Evolutionary conservation across 2,113 vertebrate species (phyloP), one percentile per base, ranked within the genome.

Genomic region (Pluvialis apricaria): DNA sequence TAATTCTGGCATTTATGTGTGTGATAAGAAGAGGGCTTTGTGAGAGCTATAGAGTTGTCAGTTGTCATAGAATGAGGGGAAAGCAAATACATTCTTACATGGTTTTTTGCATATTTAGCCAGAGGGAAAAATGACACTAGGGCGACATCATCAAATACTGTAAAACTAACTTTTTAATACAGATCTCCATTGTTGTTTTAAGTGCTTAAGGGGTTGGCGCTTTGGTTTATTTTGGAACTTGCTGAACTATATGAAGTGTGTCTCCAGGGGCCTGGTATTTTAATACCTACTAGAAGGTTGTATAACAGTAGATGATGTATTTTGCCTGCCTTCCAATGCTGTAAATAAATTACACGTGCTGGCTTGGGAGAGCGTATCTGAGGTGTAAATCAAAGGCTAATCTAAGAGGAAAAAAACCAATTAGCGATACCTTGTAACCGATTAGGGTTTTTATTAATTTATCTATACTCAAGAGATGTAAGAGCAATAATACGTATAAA

Each of bases 171-270:
- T 98, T 97, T 97, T 96, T 86, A 97, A 98, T 97, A 97, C 97
- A 98, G 97, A 97, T 98, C 96, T 96, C 97, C 88, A 97, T 98
- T 98, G 97, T 98, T 98, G 91, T 96, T 98, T 95, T 97, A 98
- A 98, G 97, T 95, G 97, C 98, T 98, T 55, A 80, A 97, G 97
- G 98, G 96, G 82, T 96, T 97, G 96, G 96, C 45, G 62, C 93
- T 97, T 97, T 94, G 94, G 98, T 98, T 98, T 98, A 96, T 97
- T 98, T 98, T 98, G 98, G 98, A 98, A 97, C 95, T 94, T 93
- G 94, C 94, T 98, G 94, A 96, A 90, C 97, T 97, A 93, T 97
- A 98, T 97, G 98, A 98, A 98, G 97, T 98, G 97, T 97, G 97
- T 98, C 98, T 98, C 98, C 89, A 97, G 98, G 96, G 95, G 91